Base-by-base conservation (phyloP, 2,797 vertebrate species). In the Pseudopleuronectes americanus region DNA sequence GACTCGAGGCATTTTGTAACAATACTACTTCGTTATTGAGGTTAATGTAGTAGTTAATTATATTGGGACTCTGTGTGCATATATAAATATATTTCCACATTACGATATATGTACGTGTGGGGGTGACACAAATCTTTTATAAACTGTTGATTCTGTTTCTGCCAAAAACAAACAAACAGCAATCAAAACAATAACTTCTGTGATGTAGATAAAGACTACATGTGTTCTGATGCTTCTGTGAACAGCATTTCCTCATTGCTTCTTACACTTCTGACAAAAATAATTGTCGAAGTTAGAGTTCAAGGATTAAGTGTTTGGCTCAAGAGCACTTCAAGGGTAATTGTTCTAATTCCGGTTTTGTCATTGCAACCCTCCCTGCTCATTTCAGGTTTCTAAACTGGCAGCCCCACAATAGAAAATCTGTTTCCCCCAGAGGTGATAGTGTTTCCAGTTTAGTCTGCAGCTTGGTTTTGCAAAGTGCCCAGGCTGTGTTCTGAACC, bases 1-100 rank as follows among this genome's bases (percentile, higher is more conserved):
- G 43, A 45, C 43, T 10, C 9, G 28, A 80, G 68, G 52, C 70
- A 75, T 84, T 57, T 14, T 19, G 8, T 8, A 48, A 3, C 47
- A 21, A n/a, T 48, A 19, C 47, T 10, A 48, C n/a, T 21, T 48
- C 10, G 47, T 48, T 45, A 19, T 45, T 8, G 36, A 38, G 36
- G 36, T 38, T 38, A 38, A 38, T 38, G 17, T 7, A 45, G 16
- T 16, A 45, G 43, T 45, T 7, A 45, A 45, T 45, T 19, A 45
- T 19, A 6, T 19, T 16, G 19, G 43, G 43, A 31, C 28, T 31
- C 28, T 31, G 28, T 31, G 28, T 31, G 28, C 1, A 31, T 31
- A 31, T 31, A 31, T 8, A 31, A 8, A 31, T 31, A 1, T 31
- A 31, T 31, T 2, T 31, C 28, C 28, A 31, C 28, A 31, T 8